Evolutionary conservation across 2,797 vertebrate genomes (phyloP), one percentile per base, ranked within the genome.

Genomic region (Lagodon rhomboides): DNA sequence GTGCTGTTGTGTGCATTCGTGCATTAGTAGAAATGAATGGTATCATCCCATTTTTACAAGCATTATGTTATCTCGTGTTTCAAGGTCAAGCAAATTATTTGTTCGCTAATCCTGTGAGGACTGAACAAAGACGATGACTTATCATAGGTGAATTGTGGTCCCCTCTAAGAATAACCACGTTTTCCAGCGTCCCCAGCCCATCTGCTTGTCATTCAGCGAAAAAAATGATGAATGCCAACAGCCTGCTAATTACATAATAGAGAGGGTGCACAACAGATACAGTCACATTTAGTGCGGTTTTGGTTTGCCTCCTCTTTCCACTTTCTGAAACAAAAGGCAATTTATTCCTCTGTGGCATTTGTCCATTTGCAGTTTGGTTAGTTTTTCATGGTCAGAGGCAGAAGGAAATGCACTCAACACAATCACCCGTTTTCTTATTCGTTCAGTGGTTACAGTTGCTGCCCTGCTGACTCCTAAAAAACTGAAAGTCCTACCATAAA

Each of bases 241-340:
- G 77, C 68, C 74, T 78, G 72, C 58, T 80, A 85, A 89, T 85
- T 88, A 73, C 65, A 75, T 83, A 88, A 90, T 75, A 15, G 44
- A 78, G 61, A 78, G 63, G 54, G 18, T 58, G 69, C 75, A 74
- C 41, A 20, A 58, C 79, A 82, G 76, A 75, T 64, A 72, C 67
- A 62, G 66, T 38, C n/a, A 67, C 53, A 76, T 82, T 76, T 78
- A 61, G 63, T 58, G 12, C 54, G 34, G 49, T 16, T 68, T 71
- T 78, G 49, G 30, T 70, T 65, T 72, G 41, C 27, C 68, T 30
- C 44, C 44, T 56, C 41, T 65, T 69, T 2, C 47, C 22, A 13
- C 51, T 66, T 49, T 47, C 23, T 66, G 43, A 85, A 68, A 85
- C 55, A 82, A 82, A 68, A 56, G 20, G 51, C 56, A 27, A 61